phyloP scores from a whole-genome alignment of 2,888 invertebrate species.

The Lagria hirta region DNA sequence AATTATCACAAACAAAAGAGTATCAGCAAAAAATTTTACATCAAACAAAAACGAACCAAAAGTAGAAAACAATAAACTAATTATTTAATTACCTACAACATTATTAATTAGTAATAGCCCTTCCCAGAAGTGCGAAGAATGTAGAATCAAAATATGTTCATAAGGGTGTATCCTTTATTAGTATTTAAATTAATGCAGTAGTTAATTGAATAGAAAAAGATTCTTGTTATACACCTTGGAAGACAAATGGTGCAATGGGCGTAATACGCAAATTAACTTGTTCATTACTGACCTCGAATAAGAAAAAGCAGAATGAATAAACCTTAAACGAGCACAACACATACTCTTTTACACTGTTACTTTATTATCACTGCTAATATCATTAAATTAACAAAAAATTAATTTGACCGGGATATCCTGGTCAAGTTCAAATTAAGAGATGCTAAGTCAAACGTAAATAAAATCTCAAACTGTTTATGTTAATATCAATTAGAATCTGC shows the following conservation, averaged over 20 bases:
- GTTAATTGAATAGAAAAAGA: slow-evolving; percentile 25
- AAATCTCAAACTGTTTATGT: slow-evolving; percentile 17
- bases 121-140: too few species aligned
- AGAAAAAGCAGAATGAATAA: slow-evolving; percentile 23
- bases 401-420: too few species aligned
- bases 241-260: slow-evolving; percentile 27
- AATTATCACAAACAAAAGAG: too few species aligned
- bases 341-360: too few species aligned
- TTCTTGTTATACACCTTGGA: slow-evolving; percentile 27
- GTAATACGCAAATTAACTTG: slow-evolving; percentile 29
- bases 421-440: too few species aligned
- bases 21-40: too few species aligned
- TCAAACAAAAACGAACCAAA: too few species aligned
- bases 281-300: slow-evolving; percentile 28
- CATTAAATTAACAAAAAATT: not conserved
- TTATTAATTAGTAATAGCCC: too few species aligned
- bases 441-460: slow-evolving; percentile 22
- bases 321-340: slow-evolving; percentile 18
- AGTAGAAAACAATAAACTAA: too few species aligned
- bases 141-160: too few species aligned
- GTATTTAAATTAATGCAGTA: slow-evolving; percentile 24
- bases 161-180: slow-evolving; percentile 26
- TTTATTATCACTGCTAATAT: slow-evolving; percentile 6
- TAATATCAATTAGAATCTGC: slow-evolving; percentile 19
- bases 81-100: too few species aligned